A percentile compares a stretch with the other conserved stretches of the same genome.
Conservation (phyloP, 1,140 invertebrate species). For the Phocides pigmalion region DNA sequence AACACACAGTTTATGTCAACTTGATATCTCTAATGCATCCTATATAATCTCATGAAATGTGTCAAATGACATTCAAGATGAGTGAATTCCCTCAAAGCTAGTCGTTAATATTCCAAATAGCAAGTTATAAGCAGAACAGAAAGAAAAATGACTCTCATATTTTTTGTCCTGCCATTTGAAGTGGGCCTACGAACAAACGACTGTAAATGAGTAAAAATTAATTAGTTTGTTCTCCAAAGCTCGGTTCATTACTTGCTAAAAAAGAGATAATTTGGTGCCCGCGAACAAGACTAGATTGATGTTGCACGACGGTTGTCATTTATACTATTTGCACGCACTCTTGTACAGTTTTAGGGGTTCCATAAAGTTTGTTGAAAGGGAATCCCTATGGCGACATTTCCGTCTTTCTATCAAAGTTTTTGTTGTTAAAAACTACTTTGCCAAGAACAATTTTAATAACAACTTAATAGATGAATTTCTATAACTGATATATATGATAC, state of each 20-base stretch:
- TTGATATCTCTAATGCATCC: neutral
- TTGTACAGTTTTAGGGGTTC: too few relatives aligned
- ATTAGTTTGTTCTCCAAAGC: conserved; percentile 53
- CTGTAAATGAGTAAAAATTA: conserved; percentile 68
- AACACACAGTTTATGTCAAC: neutral
- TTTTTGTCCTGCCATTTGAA: conserved; percentile 18
- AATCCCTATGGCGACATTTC: too few relatives aligned
- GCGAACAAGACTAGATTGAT: conserved; percentile 36
- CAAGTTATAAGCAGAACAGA: neutral
- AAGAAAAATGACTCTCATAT: conserved; percentile 31
- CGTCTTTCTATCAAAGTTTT: too few relatives aligned
- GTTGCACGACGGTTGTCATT: conserved; percentile 5
- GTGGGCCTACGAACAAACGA: conserved; percentile 40
- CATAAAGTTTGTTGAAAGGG: too few relatives aligned
- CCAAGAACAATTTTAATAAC: too few relatives aligned
- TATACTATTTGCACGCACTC: conserved; percentile 6
- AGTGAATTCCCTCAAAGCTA: neutral
- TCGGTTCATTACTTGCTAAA: conserved; percentile 40
- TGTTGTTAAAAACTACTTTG: too few relatives aligned
- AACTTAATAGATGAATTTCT: too few relatives aligned
- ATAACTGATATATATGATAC: too few relatives aligned
- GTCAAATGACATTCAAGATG: neutral
- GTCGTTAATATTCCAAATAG: conserved; percentile 1
- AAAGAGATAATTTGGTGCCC: conserved; percentile 56
- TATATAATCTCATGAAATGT: neutral